Percentiles rank a stretch among this genome's conserved stretches.
phyloP scores from a whole-genome alignment of 1,140 invertebrate genomes.

The Popillia japonica region DNA sequence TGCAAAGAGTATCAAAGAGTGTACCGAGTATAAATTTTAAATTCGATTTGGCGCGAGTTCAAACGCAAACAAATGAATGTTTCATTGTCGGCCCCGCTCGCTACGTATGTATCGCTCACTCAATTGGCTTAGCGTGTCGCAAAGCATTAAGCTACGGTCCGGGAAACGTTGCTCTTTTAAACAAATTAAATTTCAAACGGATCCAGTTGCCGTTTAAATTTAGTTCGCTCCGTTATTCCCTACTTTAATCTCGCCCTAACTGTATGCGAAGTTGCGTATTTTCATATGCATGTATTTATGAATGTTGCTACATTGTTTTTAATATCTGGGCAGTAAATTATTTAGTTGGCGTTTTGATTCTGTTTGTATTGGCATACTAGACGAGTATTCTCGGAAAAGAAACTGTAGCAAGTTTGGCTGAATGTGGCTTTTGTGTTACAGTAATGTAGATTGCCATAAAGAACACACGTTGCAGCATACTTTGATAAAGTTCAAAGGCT shows the following conservation, averaged over 20 bases:
- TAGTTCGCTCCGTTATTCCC: conserved; percentile 8
- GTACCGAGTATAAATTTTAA: conserved; percentile 56
- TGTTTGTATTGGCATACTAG: not conserved
- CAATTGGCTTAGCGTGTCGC: conserved; percentile 57
- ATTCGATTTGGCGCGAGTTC: conserved; percentile 55
- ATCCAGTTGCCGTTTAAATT: conserved; percentile 25
- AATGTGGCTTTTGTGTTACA: no score
- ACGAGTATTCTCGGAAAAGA: not conserved
- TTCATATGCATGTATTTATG: not conserved
- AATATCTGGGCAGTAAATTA: not conserved
- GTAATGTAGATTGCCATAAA: no score
- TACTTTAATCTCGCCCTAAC: conserved; percentile 3
- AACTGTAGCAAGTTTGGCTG: no score
- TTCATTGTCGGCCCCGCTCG: conserved; percentile 48
- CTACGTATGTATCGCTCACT: conserved; percentile 49
- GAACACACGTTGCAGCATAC: no score
- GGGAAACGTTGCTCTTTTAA: conserved; percentile 41
- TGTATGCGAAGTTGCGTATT: not conserved
- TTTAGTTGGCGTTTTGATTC: not conserved
- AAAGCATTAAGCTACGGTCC: conserved; percentile 36
- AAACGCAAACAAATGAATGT: conserved; percentile 56
- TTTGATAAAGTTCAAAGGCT: no score
- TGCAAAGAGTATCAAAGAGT: conserved; percentile 54
- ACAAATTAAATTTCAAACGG: conserved; percentile 43
- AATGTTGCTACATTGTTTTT: conserved; percentile 15